These are phyloP conservation scores for Tholera decimalis DNA, from an alignment of 2,888 invertebrate genomes.

Conservation along the genomic window DNA sequence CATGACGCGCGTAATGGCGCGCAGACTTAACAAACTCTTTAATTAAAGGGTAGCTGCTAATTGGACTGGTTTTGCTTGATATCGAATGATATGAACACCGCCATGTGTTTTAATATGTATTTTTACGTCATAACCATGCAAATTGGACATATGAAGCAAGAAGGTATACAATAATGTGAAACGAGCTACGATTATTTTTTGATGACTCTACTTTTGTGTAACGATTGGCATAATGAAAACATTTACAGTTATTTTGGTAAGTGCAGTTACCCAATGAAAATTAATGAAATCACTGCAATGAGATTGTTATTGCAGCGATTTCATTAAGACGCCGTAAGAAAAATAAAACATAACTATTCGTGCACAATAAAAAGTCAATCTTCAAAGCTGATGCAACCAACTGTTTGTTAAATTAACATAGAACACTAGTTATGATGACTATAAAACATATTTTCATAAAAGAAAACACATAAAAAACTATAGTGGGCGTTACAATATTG, in stretches of 20 bases:
- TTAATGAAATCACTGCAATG: slow-evolving; percentile 3
- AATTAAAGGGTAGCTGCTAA: slow-evolving; percentile 68
- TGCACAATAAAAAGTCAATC: neutral
- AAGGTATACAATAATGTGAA: slow-evolving; percentile 8
- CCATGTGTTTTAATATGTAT: slow-evolving; percentile 39
- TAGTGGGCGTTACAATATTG: slow-evolving; percentile 60
- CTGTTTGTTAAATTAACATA: slow-evolving; percentile 49
- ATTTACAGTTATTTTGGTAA: neutral
- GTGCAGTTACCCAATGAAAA: neutral
- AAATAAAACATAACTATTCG: neutral
- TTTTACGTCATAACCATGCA: slow-evolving; percentile 32
- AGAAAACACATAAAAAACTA: slow-evolving; percentile 49
- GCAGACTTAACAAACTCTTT: slow-evolving; percentile 54
- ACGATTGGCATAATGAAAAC: slow-evolving; percentile 3
- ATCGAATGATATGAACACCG: slow-evolving; percentile 55
- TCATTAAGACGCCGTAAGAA: neutral
- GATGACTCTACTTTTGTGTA: slow-evolving; percentile 19
- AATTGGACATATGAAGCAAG: slow-evolving; percentile 21
- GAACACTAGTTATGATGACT: slow-evolving; percentile 35
- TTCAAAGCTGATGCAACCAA: slow-evolving; percentile 24
- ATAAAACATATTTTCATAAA: slow-evolving; percentile 40
- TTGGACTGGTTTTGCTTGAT: slow-evolving; percentile 60
- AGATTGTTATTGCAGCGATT: neutral
- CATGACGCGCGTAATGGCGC: slow-evolving; percentile 39
- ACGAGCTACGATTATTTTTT: slow-evolving; percentile 21